A percentile compares a stretch with the other conserved stretches of the same genome.
phyloP scores from a whole-genome alignment of 2,113 vertebrate species.

The Lethenteron camtschaticum region DNA sequence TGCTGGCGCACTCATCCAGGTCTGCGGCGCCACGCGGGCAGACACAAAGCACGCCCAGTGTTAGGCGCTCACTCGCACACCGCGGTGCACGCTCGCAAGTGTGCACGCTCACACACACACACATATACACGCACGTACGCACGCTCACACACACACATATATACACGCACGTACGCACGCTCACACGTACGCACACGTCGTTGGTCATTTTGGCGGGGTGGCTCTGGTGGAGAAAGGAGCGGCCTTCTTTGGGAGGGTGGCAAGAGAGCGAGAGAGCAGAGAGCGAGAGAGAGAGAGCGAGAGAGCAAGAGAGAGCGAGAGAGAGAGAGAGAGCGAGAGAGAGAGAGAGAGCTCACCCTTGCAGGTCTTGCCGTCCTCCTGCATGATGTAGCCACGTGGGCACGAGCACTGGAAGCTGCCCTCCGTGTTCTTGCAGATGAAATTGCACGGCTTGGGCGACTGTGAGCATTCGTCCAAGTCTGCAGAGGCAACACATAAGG shows the following conservation, averaged over 20 bases:
- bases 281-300: background rate
- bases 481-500: slow-evolving; percentile 12
- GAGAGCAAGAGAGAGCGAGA: background rate
- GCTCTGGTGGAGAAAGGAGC: no score
- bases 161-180: background rate
- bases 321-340: background rate
- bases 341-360: slow-evolving; percentile 26
- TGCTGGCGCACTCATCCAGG: slow-evolving; percentile 50
- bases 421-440: slow-evolving; percentile 50
- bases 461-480: slow-evolving; percentile 49
- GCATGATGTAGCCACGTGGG: slow-evolving; percentile 37
- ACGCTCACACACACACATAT: background rate
- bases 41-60: no score
- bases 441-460: slow-evolving; percentile 55
- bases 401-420: slow-evolving; percentile 49
- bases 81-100: background rate
- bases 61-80: background rate
- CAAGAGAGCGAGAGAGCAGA: no score
- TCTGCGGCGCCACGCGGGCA: slow-evolving; percentile 18
- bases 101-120: background rate
- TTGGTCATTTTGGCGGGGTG: no score
- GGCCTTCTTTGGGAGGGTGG: no score
- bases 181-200: background rate
- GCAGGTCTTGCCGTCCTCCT: slow-evolving; percentile 43
- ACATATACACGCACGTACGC: background rate